These are phyloP conservation scores for Drosophila pseudotakahashii DNA, from an alignment of 2,888 invertebrate species.

Conservation along the genomic window DNA sequence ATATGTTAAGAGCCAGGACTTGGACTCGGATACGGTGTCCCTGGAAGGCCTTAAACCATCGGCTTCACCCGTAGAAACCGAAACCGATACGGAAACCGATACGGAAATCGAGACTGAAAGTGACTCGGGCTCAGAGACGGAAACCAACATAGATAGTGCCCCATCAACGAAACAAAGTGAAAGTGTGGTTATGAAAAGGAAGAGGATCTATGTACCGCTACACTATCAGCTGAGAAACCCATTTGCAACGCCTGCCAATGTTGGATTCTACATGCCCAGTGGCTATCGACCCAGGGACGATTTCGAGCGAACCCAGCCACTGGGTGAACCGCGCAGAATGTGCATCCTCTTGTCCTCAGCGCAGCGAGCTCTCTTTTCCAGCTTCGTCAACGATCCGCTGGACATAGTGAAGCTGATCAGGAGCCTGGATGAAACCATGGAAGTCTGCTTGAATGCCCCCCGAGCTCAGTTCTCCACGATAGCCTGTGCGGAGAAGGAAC, in stretches of 20 bases:
- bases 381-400: constrained; percentile 19
- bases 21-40: not conserved
- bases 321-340: constrained; percentile 29
- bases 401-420: not conserved
- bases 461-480: constrained; percentile 60
- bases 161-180: not conserved
- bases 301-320: not conserved
- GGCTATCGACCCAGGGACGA: not conserved
- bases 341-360: constrained; percentile 34
- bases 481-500: constrained; percentile 37
- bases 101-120: not conserved
- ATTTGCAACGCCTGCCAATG: not conserved
- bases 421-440: not conserved
- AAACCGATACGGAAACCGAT: not conserved
- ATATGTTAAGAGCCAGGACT: not conserved
- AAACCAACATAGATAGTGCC: not conserved
- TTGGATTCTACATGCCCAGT: not conserved
- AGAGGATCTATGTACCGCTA: not conserved
- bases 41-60: not conserved
- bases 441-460: constrained; percentile 29
- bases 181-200: not conserved
- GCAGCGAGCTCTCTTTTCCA: constrained; percentile 52
- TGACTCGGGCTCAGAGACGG: not conserved
- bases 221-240: not conserved
- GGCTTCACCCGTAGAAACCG: not conserved